Conservation (phyloP, 1,140 invertebrate species). For the Meloidogyne chitwoodi region DNA sequence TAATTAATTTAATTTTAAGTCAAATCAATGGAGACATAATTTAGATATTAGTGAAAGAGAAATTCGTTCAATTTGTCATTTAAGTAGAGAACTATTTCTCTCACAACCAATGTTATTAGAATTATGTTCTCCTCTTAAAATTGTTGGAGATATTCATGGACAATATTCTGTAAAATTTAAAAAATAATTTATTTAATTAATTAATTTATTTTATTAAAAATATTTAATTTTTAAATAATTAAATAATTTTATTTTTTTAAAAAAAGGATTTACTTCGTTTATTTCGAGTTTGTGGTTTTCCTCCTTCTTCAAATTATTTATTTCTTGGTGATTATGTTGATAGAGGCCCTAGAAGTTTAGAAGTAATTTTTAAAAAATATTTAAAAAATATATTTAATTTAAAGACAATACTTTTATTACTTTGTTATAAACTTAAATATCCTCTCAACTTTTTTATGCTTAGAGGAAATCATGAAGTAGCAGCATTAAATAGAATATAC, state of each 20-base stretch:
- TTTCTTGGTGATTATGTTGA: conserved; percentile 60
- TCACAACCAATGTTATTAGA: conserved; percentile 68
- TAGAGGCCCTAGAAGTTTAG: conserved; percentile 67
- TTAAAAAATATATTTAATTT: conserved; percentile 5
- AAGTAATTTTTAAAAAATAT: conserved; percentile 58
- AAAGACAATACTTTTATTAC: conserved; percentile 66
- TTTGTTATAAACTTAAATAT: conserved; percentile 70
- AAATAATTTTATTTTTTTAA: neutral
- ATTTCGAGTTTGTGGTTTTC: conserved; percentile 52
- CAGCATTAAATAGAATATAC: conserved; percentile 68
- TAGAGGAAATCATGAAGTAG: conserved; percentile 69
- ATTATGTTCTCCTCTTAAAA: conserved; percentile 66
- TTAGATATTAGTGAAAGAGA: conserved; percentile 54
- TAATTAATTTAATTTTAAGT: neutral
- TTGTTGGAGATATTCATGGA: conserved; percentile 61
- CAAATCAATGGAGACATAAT: conserved; percentile 21
- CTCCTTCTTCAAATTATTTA: conserved; percentile 57
- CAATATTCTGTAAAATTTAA: conserved; percentile 36
- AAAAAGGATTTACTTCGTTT: conserved; percentile 50
- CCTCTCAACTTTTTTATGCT: conserved; percentile 69
- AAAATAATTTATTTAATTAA: neutral
- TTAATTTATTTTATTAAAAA: too few relatives aligned
- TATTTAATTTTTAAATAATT: too few relatives aligned
- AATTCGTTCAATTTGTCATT: conserved; percentile 62
- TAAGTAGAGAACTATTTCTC: conserved; percentile 65